Base-by-base conservation (phyloP, 2,888 invertebrate species). In the Oscheius sp. region DNA sequence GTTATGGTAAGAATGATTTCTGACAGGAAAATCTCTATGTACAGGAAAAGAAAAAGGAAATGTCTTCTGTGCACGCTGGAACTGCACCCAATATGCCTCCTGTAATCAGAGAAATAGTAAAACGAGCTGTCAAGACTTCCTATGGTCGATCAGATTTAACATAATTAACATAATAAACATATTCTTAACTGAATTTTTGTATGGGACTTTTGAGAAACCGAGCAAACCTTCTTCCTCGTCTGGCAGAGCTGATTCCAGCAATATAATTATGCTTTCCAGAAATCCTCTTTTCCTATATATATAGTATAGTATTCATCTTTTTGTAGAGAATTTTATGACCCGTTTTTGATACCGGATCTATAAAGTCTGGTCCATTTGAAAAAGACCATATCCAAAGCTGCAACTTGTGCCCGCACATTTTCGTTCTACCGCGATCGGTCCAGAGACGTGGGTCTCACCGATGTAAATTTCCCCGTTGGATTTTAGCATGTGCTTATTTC, bases 21-120 rank as follows among this genome's bases (percentile, higher is more conserved):
- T 35, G 5, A 35, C 5, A 35, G 9, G 9, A 35, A 35, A 35
- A 35, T 3, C 3, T 6, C 3, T 9, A 49, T 49, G 7, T 55
- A 18, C 55, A 55, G 55, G 7, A 23, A 3, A 35, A 35, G 35
- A 35, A 9, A 35, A 35, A 35, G 35, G 35, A 35, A 35, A 35
- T 35, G 9, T 9, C 35, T 35, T 3, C 21, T 55, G 55, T 18
- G 5, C 21, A 16, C 6, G 3, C 55, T 25, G 23, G 16, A 23
- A 25, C 21, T 7, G 55, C 55, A 18, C 55, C 55, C 5, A 55
- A 55, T 55, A 25, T 55, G 25, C 55, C 55, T 23, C 25, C 55
- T 7, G 13, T 5, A 13, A n/a, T 49, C 18, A 18, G 18, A 49
- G 49, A 18, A 49, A 18, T 49, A n/a, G 49, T 49, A 3, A 49